Percentiles rank a stretch among this genome's conserved stretches.
phyloP scores from a whole-genome alignment of 1,140 invertebrate species.

The Reticulitermes speratus region DNA sequence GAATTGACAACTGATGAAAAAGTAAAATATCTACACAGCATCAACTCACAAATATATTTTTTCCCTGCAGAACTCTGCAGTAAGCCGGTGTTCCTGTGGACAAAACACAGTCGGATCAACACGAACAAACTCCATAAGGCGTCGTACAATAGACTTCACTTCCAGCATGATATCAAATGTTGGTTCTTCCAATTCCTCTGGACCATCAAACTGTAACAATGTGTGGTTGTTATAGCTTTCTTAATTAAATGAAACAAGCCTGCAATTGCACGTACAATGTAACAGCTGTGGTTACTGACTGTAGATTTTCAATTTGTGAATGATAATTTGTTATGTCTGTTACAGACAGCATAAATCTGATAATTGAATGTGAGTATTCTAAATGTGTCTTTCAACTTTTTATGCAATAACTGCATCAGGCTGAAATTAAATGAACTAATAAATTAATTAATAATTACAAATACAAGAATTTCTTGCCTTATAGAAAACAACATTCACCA shows the following conservation, averaged over 20 bases:
- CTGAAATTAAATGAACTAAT: no score
- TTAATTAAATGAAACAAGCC: neutral
- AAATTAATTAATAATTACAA: no score
- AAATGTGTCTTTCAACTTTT: no score
- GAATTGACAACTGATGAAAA: neutral
- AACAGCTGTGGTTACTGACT: no score
- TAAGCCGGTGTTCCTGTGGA: slow-evolving; percentile 46
- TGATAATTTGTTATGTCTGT: no score
- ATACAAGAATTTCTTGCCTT: no score
- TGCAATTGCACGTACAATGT: neutral
- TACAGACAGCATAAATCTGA: no score
- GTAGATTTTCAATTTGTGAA: no score
- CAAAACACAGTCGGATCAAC: slow-evolving; percentile 44
- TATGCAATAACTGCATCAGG: no score
- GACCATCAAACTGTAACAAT: slow-evolving; percentile 35
- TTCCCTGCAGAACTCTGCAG: slow-evolving; percentile 80
- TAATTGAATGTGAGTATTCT: no score
- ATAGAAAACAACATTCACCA: no score
- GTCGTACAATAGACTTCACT: slow-evolving; percentile 30
- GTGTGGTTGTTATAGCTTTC: no score
- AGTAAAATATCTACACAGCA: neutral
- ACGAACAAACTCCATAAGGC: slow-evolving; percentile 42
- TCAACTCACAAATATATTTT: slow-evolving; percentile 80
- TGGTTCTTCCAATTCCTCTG: slow-evolving; percentile 33
- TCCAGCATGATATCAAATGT: slow-evolving; percentile 36